phyloP scores from a whole-genome alignment of 2,113 vertebrate species.

The Leucopternis melanops region DNA sequence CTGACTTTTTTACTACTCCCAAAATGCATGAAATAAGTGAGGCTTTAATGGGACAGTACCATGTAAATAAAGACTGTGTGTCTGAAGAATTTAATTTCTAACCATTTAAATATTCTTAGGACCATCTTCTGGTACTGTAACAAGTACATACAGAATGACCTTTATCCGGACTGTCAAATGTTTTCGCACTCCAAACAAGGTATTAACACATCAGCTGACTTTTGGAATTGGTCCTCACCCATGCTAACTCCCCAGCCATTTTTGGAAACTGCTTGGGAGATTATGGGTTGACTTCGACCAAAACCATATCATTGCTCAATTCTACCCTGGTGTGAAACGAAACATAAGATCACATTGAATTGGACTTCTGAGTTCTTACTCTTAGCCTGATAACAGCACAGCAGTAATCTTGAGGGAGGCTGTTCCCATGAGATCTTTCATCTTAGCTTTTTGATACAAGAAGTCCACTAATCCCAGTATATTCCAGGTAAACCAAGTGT shows the following conservation, averaged over 20 bases:
- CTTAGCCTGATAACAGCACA: background rate
- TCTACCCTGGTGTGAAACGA: background rate
- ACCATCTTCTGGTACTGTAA: background rate
- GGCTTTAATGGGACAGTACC: background rate
- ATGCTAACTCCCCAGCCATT: background rate
- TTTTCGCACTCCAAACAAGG: background rate
- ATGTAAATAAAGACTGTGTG: background rate
- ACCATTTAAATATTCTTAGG: background rate
- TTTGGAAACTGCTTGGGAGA: background rate
- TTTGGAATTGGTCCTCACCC: background rate
- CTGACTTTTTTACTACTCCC: background rate
- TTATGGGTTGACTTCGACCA: background rate
- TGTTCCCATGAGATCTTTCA: background rate
- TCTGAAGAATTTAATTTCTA: background rate
- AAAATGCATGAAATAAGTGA: background rate
- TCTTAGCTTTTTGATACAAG: background rate
- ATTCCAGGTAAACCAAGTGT: background rate
- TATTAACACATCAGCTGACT: background rate
- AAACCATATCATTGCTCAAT: accelerated
- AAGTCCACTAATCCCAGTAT: background rate
- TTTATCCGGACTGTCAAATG: background rate
- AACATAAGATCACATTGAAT: background rate
- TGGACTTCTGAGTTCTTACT: background rate
- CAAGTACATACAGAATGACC: background rate
- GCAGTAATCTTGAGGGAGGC: background rate